Conservation (phyloP, 2,113 vertebrate genomes). For the Cyphomyrus discorhynchus region DNA sequence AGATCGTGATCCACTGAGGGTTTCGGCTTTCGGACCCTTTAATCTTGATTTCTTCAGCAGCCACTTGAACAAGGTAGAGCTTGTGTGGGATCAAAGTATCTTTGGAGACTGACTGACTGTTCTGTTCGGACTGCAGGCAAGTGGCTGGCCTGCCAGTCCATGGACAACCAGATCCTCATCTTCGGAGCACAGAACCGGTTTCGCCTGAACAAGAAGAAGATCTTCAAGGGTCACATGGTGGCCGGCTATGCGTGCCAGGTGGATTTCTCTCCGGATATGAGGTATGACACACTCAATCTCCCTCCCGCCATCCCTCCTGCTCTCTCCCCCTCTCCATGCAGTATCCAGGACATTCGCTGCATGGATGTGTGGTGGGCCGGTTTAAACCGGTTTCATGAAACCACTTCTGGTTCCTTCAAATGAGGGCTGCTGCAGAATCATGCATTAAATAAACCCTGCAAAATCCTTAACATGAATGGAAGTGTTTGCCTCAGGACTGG, state of each 20-base stretch:
- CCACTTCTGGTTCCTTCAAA: not conserved
- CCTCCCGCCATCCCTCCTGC: not conserved
- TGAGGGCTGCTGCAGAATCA: not conserved
- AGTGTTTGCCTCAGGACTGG: not conserved
- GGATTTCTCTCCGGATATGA: conserved; percentile 98
- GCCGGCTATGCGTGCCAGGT: conserved; percentile 97
- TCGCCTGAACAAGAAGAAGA: conserved; percentile 97
- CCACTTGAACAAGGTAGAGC: not conserved
- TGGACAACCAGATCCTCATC: conserved; percentile 99
- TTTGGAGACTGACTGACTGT: not conserved
- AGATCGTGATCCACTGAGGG: not conserved
- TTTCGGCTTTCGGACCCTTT: not conserved
- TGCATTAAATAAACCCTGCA: not conserved
- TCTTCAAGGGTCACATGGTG: conserved; percentile 99
- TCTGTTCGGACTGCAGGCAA: conserved; percentile 65
- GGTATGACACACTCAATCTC: conserved; percentile 55
- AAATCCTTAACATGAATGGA: not conserved
- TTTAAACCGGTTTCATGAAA: not conserved
- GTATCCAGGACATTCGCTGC: not conserved
- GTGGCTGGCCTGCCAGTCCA: conserved; percentile 96
- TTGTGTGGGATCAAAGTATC: not conserved
- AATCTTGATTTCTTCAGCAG: not conserved
- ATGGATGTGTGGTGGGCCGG: not conserved
- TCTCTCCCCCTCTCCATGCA: not conserved
- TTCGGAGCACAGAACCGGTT: conserved; percentile 98